phyloP scores from a whole-genome alignment of 2,888 invertebrate genomes.

The Hyposoter dolosus region DNA sequence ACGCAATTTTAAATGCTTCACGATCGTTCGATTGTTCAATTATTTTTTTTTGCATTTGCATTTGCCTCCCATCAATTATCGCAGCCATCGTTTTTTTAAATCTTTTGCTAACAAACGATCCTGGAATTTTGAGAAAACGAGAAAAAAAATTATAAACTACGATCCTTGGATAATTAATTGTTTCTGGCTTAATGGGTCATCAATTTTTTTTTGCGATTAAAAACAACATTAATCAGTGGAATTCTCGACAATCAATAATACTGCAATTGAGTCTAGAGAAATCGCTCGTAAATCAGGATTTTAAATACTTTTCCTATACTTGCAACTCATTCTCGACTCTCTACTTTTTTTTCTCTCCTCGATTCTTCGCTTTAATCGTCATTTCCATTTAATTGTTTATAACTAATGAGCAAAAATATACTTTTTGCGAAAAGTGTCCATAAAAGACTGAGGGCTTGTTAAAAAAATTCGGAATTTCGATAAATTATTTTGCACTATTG shows the following conservation, averaged over 20 bases:
- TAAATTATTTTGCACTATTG: not conserved
- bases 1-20: constrained; percentile 45
- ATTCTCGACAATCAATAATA: not conserved
- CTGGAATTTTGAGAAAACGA: not conserved
- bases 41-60: not conserved
- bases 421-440: not conserved
- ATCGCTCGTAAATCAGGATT: constrained; percentile 30
- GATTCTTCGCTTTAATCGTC: not conserved
- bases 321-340: not conserved
- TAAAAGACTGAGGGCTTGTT: not conserved
- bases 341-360: not conserved
- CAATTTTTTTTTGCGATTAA: not conserved
- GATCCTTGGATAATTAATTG: constrained; percentile 1
- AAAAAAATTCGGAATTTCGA: not conserved
- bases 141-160: not conserved
- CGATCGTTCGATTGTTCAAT: not conserved
- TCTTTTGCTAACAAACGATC: not conserved
- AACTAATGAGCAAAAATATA: not conserved
- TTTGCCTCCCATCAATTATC: not conserved
- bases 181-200: not conserved
- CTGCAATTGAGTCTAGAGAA: constrained; percentile 20
- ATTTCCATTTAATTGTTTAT: not conserved
- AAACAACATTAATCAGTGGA: constrained; percentile 7
- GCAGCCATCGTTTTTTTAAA: no score
- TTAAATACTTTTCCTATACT: constrained; percentile 5